phyloP scores from a whole-genome alignment of 2,888 invertebrate genomes.

The Hirtodrosophila histrioides region DNA sequence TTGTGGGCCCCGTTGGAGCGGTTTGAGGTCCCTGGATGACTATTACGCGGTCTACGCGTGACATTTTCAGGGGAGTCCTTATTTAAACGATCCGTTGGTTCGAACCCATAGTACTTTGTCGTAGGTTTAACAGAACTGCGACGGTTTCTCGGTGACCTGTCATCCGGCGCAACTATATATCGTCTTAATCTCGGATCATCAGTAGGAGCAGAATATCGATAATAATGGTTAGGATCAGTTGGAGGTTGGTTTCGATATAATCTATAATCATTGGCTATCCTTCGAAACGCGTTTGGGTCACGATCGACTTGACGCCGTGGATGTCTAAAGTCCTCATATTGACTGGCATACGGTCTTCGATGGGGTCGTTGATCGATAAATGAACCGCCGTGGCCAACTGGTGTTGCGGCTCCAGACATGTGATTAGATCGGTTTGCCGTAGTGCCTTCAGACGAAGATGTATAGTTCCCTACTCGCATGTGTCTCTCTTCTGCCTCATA shows the following conservation, averaged over 20 bases:
- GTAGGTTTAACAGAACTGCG: constrained; percentile 5
- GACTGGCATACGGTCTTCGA: background rate
- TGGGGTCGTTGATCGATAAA: constrained; percentile 12
- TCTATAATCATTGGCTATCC: constrained; percentile 40
- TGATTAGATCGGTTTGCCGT: too few relatives aligned
- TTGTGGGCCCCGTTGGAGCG: constrained; percentile 8
- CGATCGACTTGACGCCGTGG: constrained; percentile 19
- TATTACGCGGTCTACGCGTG: constrained; percentile 10
- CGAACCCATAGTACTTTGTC: constrained; percentile 1
- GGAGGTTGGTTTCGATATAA: constrained; percentile 19
- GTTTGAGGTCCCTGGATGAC: background rate
- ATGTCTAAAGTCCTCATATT: constrained; percentile 17
- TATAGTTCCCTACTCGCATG: background rate
- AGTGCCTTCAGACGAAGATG: too few relatives aligned
- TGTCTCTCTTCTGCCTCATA: constrained; percentile 1
- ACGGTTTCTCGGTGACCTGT: constrained; percentile 20
- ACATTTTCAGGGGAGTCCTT: constrained; percentile 22
- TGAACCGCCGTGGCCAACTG: constrained; percentile 37
- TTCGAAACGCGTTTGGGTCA: constrained; percentile 30
- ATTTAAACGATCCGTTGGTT: constrained; percentile 11
- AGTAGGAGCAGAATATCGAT: constrained; percentile 1
- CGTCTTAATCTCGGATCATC: constrained; percentile 25
- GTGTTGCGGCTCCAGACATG: constrained; percentile 21
- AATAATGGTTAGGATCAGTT: constrained; percentile 13
- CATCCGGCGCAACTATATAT: constrained; percentile 14